Conservation (phyloP, 2,797 vertebrate genomes). For the Falco biarmicus region DNA sequence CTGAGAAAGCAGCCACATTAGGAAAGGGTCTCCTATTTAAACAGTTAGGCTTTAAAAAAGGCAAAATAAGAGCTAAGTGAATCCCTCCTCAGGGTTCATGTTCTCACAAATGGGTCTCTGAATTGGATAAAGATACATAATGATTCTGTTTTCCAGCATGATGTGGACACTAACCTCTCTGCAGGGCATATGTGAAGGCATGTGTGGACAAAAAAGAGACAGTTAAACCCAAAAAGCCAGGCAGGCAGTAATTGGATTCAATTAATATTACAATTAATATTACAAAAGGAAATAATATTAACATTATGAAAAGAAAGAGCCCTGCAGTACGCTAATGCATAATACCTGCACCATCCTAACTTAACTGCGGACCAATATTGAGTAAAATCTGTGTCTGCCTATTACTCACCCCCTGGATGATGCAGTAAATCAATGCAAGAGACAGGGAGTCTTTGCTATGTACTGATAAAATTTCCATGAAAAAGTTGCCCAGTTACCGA, state of each 20-base stretch:
- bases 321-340: not conserved
- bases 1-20: conserved; percentile 32
- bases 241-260: not conserved
- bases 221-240: not conserved
- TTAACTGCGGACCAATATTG: not conserved
- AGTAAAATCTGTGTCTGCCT: not conserved
- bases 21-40: conserved; percentile 41
- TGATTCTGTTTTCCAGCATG: conserved; percentile 37
- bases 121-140: conserved; percentile 22
- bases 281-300: not conserved
- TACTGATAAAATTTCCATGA: not conserved
- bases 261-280: not conserved
- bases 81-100: not conserved
- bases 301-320: not conserved
- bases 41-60: conserved; percentile 22
- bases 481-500: not conserved
- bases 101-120: conserved; percentile 14
- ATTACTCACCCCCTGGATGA: not conserved
- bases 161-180: not conserved
- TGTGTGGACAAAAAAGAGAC: not conserved
- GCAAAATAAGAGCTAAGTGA: conserved; percentile 13
- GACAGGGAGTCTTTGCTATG: not conserved
- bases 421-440: not conserved
- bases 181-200: not conserved
- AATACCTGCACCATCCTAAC: not conserved